These are phyloP conservation scores for Wasmannia auropunctata DNA, from an alignment of 1,140 invertebrate species.

Conservation along the genomic window DNA sequence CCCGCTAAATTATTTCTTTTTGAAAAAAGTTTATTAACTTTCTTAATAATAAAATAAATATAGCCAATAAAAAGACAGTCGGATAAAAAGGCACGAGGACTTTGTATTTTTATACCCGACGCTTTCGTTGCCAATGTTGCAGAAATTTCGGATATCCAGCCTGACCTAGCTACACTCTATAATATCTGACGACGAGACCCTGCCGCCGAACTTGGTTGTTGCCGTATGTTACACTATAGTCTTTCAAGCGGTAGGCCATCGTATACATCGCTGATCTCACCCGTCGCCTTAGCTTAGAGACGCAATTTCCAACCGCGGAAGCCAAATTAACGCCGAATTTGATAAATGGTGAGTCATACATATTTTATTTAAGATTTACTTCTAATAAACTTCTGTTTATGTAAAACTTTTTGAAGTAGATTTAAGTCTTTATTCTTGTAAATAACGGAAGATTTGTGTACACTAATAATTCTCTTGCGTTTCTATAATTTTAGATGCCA, in stretches of 20 bases:
- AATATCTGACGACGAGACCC: constrained; percentile 76
- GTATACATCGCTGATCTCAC: constrained; percentile 80
- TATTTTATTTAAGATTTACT: constrained; percentile 16
- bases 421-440: neutral
- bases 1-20: too few relatives aligned
- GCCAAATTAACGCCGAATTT: constrained; percentile 86
- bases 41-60: too few relatives aligned
- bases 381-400: neutral
- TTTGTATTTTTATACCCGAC: constrained; percentile 95
- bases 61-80: too few relatives aligned
- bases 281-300: constrained; percentile 82
- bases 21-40: too few relatives aligned
- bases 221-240: constrained; percentile 89
- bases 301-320: constrained; percentile 85
- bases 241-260: constrained; percentile 86
- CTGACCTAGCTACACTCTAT: constrained; percentile 77
- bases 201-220: constrained; percentile 75
- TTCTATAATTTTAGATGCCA: constrained; percentile 77
- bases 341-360: constrained; percentile 76
- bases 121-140: constrained; percentile 78
- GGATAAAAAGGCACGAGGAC: too few relatives aligned
- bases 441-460: neutral
- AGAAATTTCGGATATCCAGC: constrained; percentile 79
- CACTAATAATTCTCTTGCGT: neutral
- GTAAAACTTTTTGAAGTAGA: neutral